phyloP scores from a whole-genome alignment of 2,797 vertebrate species.

The Sparus aurata region DNA sequence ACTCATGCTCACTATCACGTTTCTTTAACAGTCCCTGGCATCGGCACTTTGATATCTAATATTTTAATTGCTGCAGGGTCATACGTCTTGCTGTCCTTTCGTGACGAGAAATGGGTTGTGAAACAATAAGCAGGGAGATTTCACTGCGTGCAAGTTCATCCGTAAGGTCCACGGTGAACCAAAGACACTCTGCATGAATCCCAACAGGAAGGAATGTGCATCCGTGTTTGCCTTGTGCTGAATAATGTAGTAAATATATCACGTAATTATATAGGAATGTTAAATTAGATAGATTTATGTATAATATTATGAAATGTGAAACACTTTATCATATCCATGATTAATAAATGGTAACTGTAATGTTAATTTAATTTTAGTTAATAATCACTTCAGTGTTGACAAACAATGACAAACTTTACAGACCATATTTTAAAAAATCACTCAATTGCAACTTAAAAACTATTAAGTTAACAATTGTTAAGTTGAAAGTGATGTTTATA shows the following conservation, averaged over 20 bases:
- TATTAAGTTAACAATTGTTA: too few species aligned
- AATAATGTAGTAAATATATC: not conserved
- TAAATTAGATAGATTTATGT: not conserved
- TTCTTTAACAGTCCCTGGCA: constrained; percentile 80
- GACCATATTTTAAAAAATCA: too few species aligned
- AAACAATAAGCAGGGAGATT: constrained; percentile 72
- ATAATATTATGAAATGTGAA: not conserved
- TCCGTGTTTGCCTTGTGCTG: not conserved
- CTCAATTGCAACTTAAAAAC: too few species aligned
- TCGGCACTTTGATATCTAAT: constrained; percentile 86
- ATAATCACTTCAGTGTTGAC: too few species aligned
- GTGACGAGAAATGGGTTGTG: constrained; percentile 70
- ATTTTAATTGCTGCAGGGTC: constrained; percentile 87
- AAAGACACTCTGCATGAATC: constrained; percentile 25
- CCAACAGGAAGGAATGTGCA: constrained; percentile 41
- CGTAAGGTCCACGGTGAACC: constrained; percentile 24
- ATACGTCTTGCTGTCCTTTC: constrained; percentile 81
- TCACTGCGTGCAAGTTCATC: constrained; percentile 47
- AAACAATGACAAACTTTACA: too few species aligned
- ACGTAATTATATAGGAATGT: not conserved
- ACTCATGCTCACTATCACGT: constrained; percentile 83
- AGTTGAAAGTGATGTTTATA: too few species aligned
- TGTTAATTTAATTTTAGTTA: too few species aligned
- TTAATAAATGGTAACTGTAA: too few species aligned
- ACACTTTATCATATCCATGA: too few species aligned